Evolutionary conservation across 2,888 invertebrate genomes (phyloP), one percentile per base, ranked within the genome.

Genomic region (Capitulum mitella): DNA sequence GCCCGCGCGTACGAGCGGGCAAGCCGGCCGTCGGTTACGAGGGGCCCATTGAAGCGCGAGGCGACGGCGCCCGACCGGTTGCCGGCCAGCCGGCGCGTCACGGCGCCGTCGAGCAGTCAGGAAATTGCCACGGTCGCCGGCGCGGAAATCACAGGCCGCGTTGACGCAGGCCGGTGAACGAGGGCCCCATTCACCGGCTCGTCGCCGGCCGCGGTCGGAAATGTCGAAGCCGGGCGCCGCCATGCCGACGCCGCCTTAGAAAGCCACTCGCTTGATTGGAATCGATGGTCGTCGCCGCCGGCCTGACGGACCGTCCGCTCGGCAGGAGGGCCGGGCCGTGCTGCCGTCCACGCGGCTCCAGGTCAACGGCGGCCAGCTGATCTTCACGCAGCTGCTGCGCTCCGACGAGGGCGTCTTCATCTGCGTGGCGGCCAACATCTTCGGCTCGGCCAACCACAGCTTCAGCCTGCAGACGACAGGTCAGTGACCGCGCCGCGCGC

Each of bases 371-470:
- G 70, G 70, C 37, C 79, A 80, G 80, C 74, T 80, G 77, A 77
- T 79, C 22, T 78, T 80, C 22, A 78, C 78, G 5, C 78, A 64
- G 19, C 79, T 79, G 77, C 70, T 78, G 19, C 46, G 54, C n/a
- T 78, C 79, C 37, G 79, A 80, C 74, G 77, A 76, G 3, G 80
- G 79, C 29, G 77, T 79, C n/a, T 80, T 79, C 46, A 79, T 79
- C 19, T 80, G 80, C 58, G 78, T 79, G 43, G 80, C 79, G 26
- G 78, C 79, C 12, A 80, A 79, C 74, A 79, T 78, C 32, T 80
- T 79, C 78, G 80, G 80, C 58, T 37, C 79, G 43, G 78, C 79
- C 14, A 79, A 79, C 74, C 70, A 70, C 70, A 70, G 37, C 70
- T 70, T 40, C 70, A 37, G 40, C 12, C 70, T 70, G 40, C 74